A percentile compares a stretch with the other conserved stretches of the same genome.
Evolutionary conservation across 1,140 invertebrate species (phyloP).

Genomic region (Heliconius hewitsoni): DNA sequence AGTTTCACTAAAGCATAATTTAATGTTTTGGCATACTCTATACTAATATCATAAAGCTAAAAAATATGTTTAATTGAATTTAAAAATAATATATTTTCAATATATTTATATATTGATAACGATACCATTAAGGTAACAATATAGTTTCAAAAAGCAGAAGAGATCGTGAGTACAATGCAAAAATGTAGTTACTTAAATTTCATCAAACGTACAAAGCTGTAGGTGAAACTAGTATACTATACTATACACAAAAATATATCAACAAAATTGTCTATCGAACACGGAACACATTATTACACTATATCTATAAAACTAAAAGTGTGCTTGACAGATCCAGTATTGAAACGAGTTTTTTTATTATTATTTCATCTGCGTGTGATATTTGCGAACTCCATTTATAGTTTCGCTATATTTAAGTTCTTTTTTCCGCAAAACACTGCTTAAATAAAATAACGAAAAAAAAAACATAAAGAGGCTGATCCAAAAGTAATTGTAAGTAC

Average conservation of each 20-base stretch:
- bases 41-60: too few species aligned
- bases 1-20: too few species aligned
- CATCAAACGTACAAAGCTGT: too few species aligned
- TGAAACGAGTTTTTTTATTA: constrained; percentile 31
- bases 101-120: too few species aligned
- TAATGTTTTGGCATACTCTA: too few species aligned
- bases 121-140: too few species aligned
- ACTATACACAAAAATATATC: not conserved
- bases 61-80: too few species aligned
- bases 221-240: not conserved
- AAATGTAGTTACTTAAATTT: too few species aligned
- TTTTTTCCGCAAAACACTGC: not conserved
- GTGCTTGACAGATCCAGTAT: constrained; percentile 30
- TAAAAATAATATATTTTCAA: too few species aligned
- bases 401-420: constrained; percentile 15
- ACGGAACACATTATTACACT: constrained; percentile 25
- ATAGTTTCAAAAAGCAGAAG: too few species aligned
- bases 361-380: constrained; percentile 24
- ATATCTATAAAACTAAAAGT: constrained; percentile 30
- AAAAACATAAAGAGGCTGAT: not conserved
- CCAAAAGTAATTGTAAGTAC: not conserved
- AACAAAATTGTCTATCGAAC: constrained; percentile 21
- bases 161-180: too few species aligned
- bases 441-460: not conserved
- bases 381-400: constrained; percentile 26